Evolutionary conservation across 2,888 invertebrate species (phyloP), one percentile per base, ranked within the genome.

Genomic region (Pyrrhia umbra): DNA sequence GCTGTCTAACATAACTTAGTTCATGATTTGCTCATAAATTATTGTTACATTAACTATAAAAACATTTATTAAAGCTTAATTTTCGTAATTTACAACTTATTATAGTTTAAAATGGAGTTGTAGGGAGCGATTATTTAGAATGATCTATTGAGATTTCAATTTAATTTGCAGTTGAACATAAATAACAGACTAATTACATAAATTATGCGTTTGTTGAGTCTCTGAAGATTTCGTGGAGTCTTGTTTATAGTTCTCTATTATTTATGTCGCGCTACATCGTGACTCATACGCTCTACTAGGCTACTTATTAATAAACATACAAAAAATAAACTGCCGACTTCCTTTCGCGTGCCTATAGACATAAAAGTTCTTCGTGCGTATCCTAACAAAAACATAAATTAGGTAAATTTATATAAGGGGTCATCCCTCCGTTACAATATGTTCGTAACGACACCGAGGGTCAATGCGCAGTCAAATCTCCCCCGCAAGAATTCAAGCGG

Each of bases 351-450:
- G 94, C 86, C 83, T 83, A 86, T 82, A 82, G 85, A 91, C 93
- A 94, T 94, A 94, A 94, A 95, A 94, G 86, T 92, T 93, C 85
- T 89, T 91, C 93, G 88, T 94, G 94, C 92, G 92, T 94, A 93
- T 90, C 91, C 90, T 87, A 90, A 93, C 90, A 88, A 91, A 92
- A 93, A 92, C 93, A 93, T 94, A 94, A 95, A 94, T 94, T 94
- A 92, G 89, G 90, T 90, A 90, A 93, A 95, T 92, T 92, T 92
- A 94, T 92, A 92, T 90, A 90, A 87, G 92, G 90, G 92, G 90
- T 87, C 90, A 93, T 94, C 94, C 94, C 95, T 92, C 91, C 86
- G 87, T 89, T 90, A 92, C 94, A 93, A 92, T 94, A 94, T 94
- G 94, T 92, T 89, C 84, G 89, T 90, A 92, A 91, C 89, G 90